These are phyloP conservation scores for Austrofundulus limnaeus DNA, from an alignment of 2,113 vertebrate genomes.

Conservation along the genomic window DNA sequence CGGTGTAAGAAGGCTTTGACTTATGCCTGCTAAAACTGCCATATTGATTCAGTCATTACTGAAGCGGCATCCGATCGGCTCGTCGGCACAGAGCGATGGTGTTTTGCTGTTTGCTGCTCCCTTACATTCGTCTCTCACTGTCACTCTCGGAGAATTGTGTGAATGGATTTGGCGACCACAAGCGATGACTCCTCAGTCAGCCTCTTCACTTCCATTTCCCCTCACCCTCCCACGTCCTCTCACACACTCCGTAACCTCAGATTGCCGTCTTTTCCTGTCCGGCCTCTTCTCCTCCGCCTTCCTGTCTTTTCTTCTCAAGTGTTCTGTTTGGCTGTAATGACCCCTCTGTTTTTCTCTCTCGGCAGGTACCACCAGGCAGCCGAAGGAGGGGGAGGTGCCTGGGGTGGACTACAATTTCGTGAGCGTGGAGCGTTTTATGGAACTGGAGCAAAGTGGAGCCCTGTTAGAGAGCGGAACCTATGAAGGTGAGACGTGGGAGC, in stretches of 20 bases:
- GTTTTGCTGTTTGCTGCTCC: slow-evolving; percentile 25
- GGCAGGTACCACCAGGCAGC: slow-evolving; percentile 96
- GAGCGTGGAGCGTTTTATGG: slow-evolving; percentile 99
- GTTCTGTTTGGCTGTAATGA: slow-evolving; percentile 58
- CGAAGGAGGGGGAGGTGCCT: slow-evolving; percentile 98
- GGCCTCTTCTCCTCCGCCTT: slow-evolving; percentile 49
- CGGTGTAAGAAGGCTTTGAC: slow-evolving; percentile 49
- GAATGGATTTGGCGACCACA: slow-evolving; percentile 66
- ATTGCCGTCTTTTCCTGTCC: slow-evolving; percentile 53
- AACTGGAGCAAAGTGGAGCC: slow-evolving; percentile 98
- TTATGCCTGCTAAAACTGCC: slow-evolving; percentile 44
- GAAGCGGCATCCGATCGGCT: slow-evolving; percentile 36
- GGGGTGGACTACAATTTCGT: slow-evolving; percentile 99
- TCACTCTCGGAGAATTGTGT: slow-evolving; percentile 55
- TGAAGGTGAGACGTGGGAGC: slow-evolving; percentile 87
- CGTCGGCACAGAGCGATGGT: slow-evolving; percentile 32
- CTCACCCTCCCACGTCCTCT: slow-evolving; percentile 65
- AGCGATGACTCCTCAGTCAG: slow-evolving; percentile 59
- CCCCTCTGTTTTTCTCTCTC: slow-evolving; percentile 36
- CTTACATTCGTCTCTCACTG: slow-evolving; percentile 42
- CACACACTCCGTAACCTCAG: slow-evolving; percentile 52
- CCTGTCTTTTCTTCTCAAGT: slow-evolving; percentile 74
- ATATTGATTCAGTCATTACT: slow-evolving; percentile 54
- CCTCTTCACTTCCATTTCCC: slow-evolving; percentile 63
- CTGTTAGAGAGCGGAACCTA: slow-evolving; percentile 98